phyloP scores from a whole-genome alignment of 2,113 vertebrate genomes.

The Hemiprocne comata region DNA sequence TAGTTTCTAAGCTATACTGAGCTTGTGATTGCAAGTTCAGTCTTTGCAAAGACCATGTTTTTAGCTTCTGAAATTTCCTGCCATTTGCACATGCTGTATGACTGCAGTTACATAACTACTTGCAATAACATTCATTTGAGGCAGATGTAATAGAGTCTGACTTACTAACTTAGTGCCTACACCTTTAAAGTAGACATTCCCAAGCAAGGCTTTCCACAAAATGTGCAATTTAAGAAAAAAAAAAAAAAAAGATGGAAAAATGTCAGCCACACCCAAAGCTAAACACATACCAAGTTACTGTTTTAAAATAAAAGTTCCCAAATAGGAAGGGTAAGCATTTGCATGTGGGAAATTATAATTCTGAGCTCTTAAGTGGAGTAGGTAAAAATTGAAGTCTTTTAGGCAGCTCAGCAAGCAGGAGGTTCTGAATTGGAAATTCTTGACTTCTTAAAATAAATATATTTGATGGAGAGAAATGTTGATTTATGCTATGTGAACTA shows the following conservation, averaged over 20 bases:
- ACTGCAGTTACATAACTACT: constrained; percentile 14
- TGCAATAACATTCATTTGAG: neutral
- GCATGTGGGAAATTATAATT: neutral
- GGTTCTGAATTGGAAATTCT: neutral
- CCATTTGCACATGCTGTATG: neutral
- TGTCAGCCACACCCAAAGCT: constrained; percentile 46
- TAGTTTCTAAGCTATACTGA: neutral
- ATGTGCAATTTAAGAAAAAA: neutral
- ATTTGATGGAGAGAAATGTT: neutral
- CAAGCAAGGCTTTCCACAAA: constrained; percentile 24
- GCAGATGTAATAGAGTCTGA: neutral
- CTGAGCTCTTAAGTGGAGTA: neutral
- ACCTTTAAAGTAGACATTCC: constrained; percentile 26
- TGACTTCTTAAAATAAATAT: neutral
- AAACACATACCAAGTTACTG: constrained; percentile 12
- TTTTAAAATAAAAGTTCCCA: constrained; percentile 43
- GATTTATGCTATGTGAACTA: neutral
- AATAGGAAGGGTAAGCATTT: neutral
- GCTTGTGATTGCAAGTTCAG: neutral
- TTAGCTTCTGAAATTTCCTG: neutral
- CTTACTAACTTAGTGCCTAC: neutral
- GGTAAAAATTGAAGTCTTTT: neutral
- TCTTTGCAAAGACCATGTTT: neutral
- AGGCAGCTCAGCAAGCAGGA: neutral
- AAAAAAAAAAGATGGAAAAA: neutral